phyloP scores from a whole-genome alignment of 2,888 invertebrate genomes.

The Rhogogaster chlorosoma region DNA sequence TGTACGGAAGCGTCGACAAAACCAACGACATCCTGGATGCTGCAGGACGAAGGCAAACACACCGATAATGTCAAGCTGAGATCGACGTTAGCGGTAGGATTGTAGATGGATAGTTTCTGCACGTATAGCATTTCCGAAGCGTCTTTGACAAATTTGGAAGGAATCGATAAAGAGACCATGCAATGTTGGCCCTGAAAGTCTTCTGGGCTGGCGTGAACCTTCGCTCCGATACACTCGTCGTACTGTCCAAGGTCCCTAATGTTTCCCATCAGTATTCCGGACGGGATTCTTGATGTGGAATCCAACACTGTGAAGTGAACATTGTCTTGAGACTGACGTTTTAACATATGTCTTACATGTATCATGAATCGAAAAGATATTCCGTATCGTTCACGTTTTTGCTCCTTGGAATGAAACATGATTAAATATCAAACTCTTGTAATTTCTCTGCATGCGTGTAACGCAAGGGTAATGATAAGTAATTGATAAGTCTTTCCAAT shows the following conservation, averaged over 20 bases:
- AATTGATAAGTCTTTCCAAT: no score
- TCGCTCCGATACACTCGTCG: constrained; percentile 75
- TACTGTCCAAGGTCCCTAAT: constrained; percentile 77
- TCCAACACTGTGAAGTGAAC: constrained; percentile 68
- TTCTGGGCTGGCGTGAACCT: constrained; percentile 60
- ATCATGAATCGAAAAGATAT: neutral
- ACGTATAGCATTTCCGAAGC: neutral
- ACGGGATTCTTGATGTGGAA: constrained; percentile 78
- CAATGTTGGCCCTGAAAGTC: constrained; percentile 77
- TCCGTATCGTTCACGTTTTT: neutral
- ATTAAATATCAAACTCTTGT: neutral
- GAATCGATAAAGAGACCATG: constrained; percentile 59
- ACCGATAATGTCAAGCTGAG: constrained; percentile 73
- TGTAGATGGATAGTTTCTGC: neutral
- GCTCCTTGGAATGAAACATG: neutral
- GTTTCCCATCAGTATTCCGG: constrained; percentile 78
- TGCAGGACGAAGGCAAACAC: constrained; percentile 77
- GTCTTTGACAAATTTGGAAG: neutral
- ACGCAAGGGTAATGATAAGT: no score
- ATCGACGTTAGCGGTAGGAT: constrained; percentile 43
- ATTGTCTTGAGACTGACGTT: neutral
- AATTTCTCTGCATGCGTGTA: no score
- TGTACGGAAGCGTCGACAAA: constrained; percentile 52
- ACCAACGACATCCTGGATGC: constrained; percentile 65
- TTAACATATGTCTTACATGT: neutral